These are phyloP conservation scores for Muscicapa striata DNA, from an alignment of 2,797 vertebrate species.

Conservation along the genomic window DNA sequence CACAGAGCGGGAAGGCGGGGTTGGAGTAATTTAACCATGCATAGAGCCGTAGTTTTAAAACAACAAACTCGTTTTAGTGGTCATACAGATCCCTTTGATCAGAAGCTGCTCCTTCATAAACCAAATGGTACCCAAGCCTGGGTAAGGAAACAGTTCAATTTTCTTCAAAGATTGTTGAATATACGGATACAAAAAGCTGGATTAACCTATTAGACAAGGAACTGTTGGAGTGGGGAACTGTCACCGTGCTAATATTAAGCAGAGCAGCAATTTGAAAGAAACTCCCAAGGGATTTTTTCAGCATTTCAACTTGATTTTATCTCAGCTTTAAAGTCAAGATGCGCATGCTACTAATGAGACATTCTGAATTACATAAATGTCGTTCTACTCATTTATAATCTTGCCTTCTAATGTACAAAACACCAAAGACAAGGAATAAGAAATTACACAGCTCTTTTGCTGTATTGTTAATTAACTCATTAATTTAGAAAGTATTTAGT, in stretches of 20 bases:
- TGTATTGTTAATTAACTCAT: not conserved
- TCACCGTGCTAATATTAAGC: not conserved
- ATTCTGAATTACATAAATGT: not conserved
- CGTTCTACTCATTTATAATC: slow-evolving; percentile 14
- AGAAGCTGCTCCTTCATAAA: not conserved
- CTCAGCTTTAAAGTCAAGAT: not conserved
- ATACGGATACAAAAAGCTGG: not conserved
- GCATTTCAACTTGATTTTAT: slow-evolving; percentile 10
- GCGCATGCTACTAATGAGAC: not conserved
- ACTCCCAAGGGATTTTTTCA: not conserved
- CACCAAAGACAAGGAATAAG: not conserved
- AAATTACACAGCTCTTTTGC: not conserved
- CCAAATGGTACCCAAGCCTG: not conserved
- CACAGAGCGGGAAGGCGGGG: not conserved
- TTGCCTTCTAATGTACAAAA: not conserved
- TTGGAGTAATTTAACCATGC: not conserved
- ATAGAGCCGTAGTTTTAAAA: not conserved
- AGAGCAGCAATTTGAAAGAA: not conserved
- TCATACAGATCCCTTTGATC: not conserved
- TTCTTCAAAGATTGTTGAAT: not conserved
- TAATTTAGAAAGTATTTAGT: not conserved
- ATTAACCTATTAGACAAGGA: not conserved
- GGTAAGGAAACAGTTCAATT: not conserved
- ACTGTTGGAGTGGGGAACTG: not conserved
- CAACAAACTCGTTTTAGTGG: not conserved